Evolutionary conservation across 2,797 vertebrate genomes (phyloP).

Genomic region (Anomalospiza imberbis): DNA sequence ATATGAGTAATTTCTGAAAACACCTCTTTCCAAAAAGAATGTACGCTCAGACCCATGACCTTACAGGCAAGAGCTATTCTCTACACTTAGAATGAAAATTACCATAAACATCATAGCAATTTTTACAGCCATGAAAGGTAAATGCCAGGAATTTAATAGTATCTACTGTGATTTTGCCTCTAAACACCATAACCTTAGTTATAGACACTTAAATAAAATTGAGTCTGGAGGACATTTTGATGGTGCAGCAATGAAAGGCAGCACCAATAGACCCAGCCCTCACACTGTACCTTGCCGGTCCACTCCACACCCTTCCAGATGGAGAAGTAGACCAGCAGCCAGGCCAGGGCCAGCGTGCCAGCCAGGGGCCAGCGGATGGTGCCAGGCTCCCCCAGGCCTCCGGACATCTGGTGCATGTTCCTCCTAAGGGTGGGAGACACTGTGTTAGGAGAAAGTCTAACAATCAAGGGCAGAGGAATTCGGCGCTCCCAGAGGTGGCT

Average conservation of each 20-base stretch:
- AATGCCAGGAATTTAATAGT: neutral
- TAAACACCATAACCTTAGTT: neutral
- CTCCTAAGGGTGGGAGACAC: constrained; percentile 69
- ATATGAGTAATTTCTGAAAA: neutral
- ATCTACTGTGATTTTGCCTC: neutral
- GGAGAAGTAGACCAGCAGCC: constrained; percentile 92
- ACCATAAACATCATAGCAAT: neutral
- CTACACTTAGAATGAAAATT: neutral
- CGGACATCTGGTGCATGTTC: constrained; percentile 89
- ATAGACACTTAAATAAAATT: neutral
- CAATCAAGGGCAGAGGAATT: neutral
- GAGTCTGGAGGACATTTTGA: neutral
- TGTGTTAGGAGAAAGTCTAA: neutral
- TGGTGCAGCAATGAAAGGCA: neutral
- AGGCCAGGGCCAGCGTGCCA: constrained; percentile 85
- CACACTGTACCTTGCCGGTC: constrained; percentile 85
- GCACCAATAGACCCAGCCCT: rapidly evolving
- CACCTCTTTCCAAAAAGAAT: neutral
- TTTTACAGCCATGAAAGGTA: neutral
- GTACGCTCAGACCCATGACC: rapidly evolving
- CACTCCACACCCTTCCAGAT: constrained; percentile 96
- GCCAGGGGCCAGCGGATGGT: constrained; percentile 86
- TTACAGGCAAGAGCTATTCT: neutral
- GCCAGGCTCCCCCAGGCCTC: constrained; percentile 85
- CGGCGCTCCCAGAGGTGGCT: rapidly evolving